Evolutionary conservation across 2,888 invertebrate species (phyloP), one percentile per base, ranked within the genome.

Genomic region (Sarcophaga variegata): DNA sequence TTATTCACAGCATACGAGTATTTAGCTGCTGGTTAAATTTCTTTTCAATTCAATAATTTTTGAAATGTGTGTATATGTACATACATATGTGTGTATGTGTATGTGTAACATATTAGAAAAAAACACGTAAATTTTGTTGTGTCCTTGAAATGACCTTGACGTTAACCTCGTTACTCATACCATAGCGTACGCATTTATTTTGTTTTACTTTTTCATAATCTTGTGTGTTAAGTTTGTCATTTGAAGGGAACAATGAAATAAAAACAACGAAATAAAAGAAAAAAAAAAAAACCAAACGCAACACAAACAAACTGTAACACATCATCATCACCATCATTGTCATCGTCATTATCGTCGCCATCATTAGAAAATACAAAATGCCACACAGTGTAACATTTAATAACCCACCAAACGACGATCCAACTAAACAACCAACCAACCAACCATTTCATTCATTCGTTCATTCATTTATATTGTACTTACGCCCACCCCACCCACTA

Each of bases 141-240:
- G 90, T 90, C 91, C 91, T 91, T 91, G 90, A 84, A 88, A 81
- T 91, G 91, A 91, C 91, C 91, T 91, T 91, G 91, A 17, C 77
- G 79, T 71, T 80, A 81, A 76, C 63, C 71, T 79, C 71, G 47
- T 75, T 80, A 11, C 62, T 69, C 47, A 60, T 27, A 66, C n/a
- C 25, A 63, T 37, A 37, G 2, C 37, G 62, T 69, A 81, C 84
- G 79, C 71, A 81, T 69, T 78, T 79, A 54, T 81, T 81, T 45
- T 47, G 25, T 71, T 71, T 60, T n/a, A 25, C 47, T 78, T 60
- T 6, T 70, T 70, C 49, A 11, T 72, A 81, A 64, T 70, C 67
- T 71, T 75, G 74, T 54, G 27, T 27, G 70, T 49, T 60, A 47
- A 70, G 80, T 77, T 83, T 86, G 69, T 71, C 62, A 79, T 80